Conservation (phyloP, 2,888 invertebrate genomes). For the Fabriciana adippe region DNA sequence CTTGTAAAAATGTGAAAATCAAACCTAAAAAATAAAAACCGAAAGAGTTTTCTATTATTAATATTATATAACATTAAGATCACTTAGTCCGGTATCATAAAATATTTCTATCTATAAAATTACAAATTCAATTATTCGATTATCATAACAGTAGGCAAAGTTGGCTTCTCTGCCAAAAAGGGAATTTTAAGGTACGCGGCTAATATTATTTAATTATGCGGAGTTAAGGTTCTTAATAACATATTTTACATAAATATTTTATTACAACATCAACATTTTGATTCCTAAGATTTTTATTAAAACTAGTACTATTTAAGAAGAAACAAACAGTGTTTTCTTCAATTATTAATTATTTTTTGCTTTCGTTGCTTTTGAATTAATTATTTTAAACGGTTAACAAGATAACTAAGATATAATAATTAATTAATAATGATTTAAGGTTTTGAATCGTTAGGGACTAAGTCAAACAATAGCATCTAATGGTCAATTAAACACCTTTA, state of each 20-base stretch:
- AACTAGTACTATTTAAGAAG: not conserved
- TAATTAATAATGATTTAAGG: no score
- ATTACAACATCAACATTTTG: not conserved
- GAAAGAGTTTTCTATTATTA: no score
- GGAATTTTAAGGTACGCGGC: constrained; percentile 10
- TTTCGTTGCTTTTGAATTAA: not conserved
- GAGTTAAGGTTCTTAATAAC: not conserved
- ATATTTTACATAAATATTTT: constrained; percentile 1
- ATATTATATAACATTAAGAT: not conserved
- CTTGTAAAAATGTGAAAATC: no score
- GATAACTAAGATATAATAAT: no score
- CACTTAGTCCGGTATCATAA: not conserved
- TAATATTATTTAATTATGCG: constrained; percentile 14
- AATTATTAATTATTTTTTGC: not conserved
- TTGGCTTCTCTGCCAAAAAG: not conserved
- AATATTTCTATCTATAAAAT: not conserved
- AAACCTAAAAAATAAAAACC: no score
- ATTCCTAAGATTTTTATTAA: not conserved
- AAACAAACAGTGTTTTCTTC: not conserved
- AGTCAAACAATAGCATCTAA: no score
- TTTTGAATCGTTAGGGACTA: no score
- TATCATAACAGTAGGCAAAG: constrained; percentile 1
- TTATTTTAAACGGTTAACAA: no score
- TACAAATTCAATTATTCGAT: constrained; percentile 7
- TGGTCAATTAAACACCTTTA: no score